Evolutionary conservation across 1,140 invertebrate genomes (phyloP).

Genomic region (Zophobas morio): DNA sequence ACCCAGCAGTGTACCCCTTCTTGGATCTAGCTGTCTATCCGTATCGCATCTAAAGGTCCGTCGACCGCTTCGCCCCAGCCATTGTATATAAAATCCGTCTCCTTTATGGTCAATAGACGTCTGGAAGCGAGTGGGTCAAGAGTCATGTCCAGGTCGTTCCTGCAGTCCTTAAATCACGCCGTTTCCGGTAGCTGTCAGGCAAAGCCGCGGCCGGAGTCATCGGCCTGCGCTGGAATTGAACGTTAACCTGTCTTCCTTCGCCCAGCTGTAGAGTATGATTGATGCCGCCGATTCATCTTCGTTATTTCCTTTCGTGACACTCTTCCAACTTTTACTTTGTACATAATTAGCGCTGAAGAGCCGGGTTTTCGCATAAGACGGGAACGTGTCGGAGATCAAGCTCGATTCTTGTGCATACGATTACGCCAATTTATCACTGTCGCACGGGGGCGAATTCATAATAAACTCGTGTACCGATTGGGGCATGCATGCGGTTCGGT

Average conservation of each 20-base stretch:
- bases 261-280: slow-evolving; percentile 56
- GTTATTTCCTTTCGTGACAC: slow-evolving; percentile 59
- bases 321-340: slow-evolving; percentile 58
- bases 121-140: slow-evolving; percentile 22
- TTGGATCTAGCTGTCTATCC: too few species aligned
- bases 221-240: slow-evolving; percentile 34
- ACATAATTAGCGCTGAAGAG: slow-evolving; percentile 56
- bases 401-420: slow-evolving; percentile 49
- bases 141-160: slow-evolving; percentile 12
- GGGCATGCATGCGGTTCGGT: slow-evolving; percentile 49
- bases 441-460: slow-evolving; percentile 53
- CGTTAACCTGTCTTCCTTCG: slow-evolving; percentile 48
- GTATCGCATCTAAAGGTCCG: too few species aligned
- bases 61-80: too few species aligned
- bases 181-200: slow-evolving; percentile 42
- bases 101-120: slow-evolving; percentile 18
- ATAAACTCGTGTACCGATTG: slow-evolving; percentile 53
- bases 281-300: slow-evolving; percentile 61
- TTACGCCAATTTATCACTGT: slow-evolving; percentile 58
- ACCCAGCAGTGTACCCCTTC: too few species aligned
- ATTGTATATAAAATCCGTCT: background rate
- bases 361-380: slow-evolving; percentile 11
- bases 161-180: slow-evolving; percentile 44
- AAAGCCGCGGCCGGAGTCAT: slow-evolving; percentile 34
- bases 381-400: slow-evolving; percentile 36